Percentiles rank a stretch among this genome's conserved stretches.
These are phyloP conservation scores for Zonitis immaculata DNA, from an alignment of 2,888 invertebrate genomes.

Conservation along the genomic window DNA sequence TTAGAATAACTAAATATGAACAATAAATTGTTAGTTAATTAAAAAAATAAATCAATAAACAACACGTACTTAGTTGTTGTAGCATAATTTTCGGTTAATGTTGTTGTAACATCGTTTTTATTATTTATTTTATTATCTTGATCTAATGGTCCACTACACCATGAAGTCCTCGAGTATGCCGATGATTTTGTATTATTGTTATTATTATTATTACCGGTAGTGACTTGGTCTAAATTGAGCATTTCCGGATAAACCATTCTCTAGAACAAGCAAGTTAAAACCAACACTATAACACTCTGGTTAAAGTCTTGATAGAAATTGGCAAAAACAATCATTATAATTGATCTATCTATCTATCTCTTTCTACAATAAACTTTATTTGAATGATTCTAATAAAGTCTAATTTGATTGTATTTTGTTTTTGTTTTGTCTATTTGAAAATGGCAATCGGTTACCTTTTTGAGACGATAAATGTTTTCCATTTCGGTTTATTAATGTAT, in stretches of 20 bases:
- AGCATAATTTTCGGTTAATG: conserved; percentile 1
- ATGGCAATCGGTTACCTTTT: conserved; percentile 42
- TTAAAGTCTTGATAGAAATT: conserved; percentile 10
- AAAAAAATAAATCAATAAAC: background rate
- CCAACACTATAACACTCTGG: background rate
- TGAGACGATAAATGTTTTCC: conserved; percentile 48
- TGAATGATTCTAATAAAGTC: background rate
- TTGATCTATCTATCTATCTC: background rate
- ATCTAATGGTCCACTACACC: conserved; percentile 44
- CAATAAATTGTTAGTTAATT: too few species aligned
- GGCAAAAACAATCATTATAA: conserved; percentile 4
- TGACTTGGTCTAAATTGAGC: conserved; percentile 42
- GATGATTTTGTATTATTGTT: conserved; percentile 23
- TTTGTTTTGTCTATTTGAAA: background rate
- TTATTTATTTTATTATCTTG: conserved; percentile 25
- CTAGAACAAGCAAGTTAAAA: conserved; percentile 24
- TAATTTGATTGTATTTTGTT: background rate
- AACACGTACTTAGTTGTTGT: background rate
- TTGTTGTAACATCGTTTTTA: conserved; percentile 5
- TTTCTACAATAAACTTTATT: background rate
- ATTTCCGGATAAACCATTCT: conserved; percentile 49
- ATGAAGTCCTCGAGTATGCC: conserved; percentile 36
- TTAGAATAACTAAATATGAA: conserved; percentile 38
- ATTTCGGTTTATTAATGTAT: conserved; percentile 44
- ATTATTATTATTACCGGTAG: too few species aligned